Conservation (phyloP, 37 sponge, comb jelly and placozoan genomes). For the Halisarca cf. caerulea region DNA sequence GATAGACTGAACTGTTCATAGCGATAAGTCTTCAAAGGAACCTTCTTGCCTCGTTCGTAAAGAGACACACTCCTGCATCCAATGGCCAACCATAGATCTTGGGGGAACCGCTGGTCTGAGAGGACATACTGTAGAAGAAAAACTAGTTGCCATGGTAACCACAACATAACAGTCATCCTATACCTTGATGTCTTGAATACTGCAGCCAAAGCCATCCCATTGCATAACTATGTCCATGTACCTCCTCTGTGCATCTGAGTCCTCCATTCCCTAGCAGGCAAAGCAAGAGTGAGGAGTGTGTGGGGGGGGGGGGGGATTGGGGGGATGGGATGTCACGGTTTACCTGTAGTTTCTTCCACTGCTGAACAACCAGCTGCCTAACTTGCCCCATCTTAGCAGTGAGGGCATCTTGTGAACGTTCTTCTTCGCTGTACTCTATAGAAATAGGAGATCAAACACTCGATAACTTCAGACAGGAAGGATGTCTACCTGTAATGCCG, state of each 20-base stretch:
- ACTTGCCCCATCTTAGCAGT: constrained; percentile 67
- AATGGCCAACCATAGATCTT: constrained; percentile 77
- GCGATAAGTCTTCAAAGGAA: constrained; percentile 46
- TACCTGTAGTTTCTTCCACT: constrained; percentile 86
- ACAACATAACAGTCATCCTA: not conserved
- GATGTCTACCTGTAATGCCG: too few relatives aligned
- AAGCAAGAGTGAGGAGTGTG: too few relatives aligned
- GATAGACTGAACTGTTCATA: constrained; percentile 56
- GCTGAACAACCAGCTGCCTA: constrained; percentile 55
- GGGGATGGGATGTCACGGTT: too few relatives aligned
- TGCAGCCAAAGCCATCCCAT: constrained; percentile 79
- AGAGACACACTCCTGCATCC: constrained; percentile 59
- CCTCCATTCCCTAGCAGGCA: constrained; percentile 86
- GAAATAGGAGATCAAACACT: too few relatives aligned
- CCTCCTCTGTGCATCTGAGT: constrained; percentile 62
- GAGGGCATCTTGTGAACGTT: constrained; percentile 36
- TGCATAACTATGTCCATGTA: constrained; percentile 81
- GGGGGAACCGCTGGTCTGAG: constrained; percentile 74
- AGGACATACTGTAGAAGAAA: constrained; percentile 45
- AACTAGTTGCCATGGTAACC: not conserved
- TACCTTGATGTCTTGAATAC: constrained; percentile 76
- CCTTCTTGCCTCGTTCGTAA: constrained; percentile 62
- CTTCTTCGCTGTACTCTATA: constrained; percentile 53
- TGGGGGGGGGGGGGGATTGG: too few relatives aligned
- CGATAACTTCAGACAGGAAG: too few relatives aligned